phyloP scores from a whole-genome alignment of 2,113 vertebrate genomes.

The Callionymus lyra region DNA sequence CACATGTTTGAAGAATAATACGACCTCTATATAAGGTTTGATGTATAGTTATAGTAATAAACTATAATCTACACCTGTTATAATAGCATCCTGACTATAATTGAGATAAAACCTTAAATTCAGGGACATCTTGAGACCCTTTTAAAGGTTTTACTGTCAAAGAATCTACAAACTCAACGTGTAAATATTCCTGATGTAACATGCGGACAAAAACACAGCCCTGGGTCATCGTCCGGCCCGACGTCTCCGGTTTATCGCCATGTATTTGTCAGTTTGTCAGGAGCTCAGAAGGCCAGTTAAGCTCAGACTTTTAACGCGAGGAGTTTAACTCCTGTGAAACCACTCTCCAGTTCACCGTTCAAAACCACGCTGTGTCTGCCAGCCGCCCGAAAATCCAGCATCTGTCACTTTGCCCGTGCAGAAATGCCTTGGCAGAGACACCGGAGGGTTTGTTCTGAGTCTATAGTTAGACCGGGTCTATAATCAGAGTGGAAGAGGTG shows the following conservation, averaged over 20 bases:
- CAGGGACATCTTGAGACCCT: no score
- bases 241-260: neutral
- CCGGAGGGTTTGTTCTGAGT: slow-evolving; percentile 45
- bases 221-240: no score
- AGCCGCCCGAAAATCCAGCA: slow-evolving; percentile 7
- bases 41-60: no score
- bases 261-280: slow-evolving; percentile 1
- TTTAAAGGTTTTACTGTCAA: no score
- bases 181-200: no score
- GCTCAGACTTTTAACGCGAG: neutral
- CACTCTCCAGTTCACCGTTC: slow-evolving; percentile 4
- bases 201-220: no score
- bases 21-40: no score
- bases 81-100: no score
- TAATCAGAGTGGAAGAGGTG: slow-evolving; percentile 53
- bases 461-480: slow-evolving; percentile 59
- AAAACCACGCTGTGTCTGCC: slow-evolving; percentile 1
- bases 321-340: slow-evolving; percentile 1
- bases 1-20: no score
- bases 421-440: slow-evolving; percentile 36
- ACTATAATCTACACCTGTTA: no score
- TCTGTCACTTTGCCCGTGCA: slow-evolving; percentile 19
- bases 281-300: neutral
- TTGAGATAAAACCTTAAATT: no score
- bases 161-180: no score